phyloP scores from a whole-genome alignment of 2,113 vertebrate species.

The Ceuthmochares aereus region DNA sequence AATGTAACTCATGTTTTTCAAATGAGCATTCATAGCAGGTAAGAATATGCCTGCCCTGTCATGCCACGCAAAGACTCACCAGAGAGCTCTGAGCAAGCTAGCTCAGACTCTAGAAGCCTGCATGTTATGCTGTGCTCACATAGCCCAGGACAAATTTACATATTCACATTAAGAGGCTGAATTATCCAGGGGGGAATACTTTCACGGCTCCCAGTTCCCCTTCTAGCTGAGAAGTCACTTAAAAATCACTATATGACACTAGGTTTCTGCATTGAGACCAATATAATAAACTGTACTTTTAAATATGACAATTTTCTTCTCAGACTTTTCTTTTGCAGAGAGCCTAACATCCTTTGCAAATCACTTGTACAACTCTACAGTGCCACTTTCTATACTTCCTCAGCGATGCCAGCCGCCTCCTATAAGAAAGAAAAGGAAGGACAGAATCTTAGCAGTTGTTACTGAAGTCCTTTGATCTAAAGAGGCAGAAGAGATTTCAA shows the following conservation, averaged over 20 bases:
- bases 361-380: not conserved
- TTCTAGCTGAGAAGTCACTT: not conserved
- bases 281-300: not conserved
- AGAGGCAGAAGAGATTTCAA: not conserved
- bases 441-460: too few species aligned
- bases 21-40: not conserved
- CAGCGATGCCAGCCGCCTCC: not conserved
- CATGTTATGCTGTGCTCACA: not conserved
- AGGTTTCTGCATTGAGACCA: not conserved
- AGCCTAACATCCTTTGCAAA: not conserved
- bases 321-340: not conserved
- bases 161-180: not conserved
- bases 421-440: not conserved
- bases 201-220: not conserved
- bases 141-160: not conserved
- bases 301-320: not conserved
- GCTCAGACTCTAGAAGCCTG: not conserved
- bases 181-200: fast-evolving
- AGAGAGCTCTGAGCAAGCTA: not conserved
- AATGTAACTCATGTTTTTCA: not conserved
- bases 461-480: not conserved
- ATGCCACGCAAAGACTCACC: not conserved
- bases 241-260: not conserved
- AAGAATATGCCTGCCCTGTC: not conserved
- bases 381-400: not conserved